phyloP scores from a whole-genome alignment of 2,888 invertebrate genomes.

The Cremastinae sp. region DNA sequence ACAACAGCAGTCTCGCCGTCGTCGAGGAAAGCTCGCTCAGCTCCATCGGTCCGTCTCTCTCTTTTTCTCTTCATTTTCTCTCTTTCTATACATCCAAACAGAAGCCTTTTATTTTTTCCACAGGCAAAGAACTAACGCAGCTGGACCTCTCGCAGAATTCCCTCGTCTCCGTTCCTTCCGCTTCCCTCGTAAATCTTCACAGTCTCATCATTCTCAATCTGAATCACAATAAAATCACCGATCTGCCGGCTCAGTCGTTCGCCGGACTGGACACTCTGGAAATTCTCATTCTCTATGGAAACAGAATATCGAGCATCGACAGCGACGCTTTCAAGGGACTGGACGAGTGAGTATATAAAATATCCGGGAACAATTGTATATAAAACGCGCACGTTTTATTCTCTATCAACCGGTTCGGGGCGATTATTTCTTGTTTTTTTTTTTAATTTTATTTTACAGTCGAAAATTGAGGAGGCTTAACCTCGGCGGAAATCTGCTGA shows the following conservation, averaged over 20 bases:
- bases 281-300: constrained; percentile 93
- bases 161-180: constrained; percentile 89
- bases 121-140: constrained; percentile 93
- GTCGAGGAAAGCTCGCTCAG: constrained; percentile 93
- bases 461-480: constrained; percentile 91
- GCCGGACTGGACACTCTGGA: constrained; percentile 93
- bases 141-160: constrained; percentile 94
- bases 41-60: constrained; percentile 87
- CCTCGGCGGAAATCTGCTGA: constrained; percentile 91
- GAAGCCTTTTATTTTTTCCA: constrained; percentile 18
- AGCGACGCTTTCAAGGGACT: constrained; percentile 92
- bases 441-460: constrained; percentile 78
- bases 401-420: background rate
- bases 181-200: constrained; percentile 90
- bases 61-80: background rate
- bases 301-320: constrained; percentile 90
- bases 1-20: constrained; percentile 92
- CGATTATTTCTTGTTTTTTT: background rate
- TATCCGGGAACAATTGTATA: background rate
- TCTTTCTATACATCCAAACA: background rate
- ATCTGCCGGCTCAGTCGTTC: constrained; percentile 90
- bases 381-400: constrained; percentile 6
- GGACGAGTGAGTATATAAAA: constrained; percentile 87
- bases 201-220: constrained; percentile 93
- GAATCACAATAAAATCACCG: constrained; percentile 92